Evolutionary conservation across 2,888 invertebrate genomes (phyloP), one percentile per base, ranked within the genome.

Genomic region (Boloria selene): DNA sequence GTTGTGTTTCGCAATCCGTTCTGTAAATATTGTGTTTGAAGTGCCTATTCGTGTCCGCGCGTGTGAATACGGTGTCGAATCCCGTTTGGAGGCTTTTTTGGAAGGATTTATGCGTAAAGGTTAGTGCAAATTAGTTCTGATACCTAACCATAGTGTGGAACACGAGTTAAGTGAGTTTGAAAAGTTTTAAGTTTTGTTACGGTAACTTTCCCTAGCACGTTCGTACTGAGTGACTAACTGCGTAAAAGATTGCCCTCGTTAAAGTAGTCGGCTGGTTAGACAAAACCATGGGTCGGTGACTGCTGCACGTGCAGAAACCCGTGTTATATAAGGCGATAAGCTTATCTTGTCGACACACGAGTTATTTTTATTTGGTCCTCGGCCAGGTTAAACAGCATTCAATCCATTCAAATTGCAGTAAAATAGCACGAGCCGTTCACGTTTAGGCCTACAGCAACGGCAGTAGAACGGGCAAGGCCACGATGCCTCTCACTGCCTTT

Each of bases 1-100:
- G 86, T 90, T 84, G 79, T 86, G 86, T 85, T 84, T 82, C 83
- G 82, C 82, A 77, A 78, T 82, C 82, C 73, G 79, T 84, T 87
- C 79, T 79, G 77, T 84, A 79, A 77, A 82, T 81, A 81, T 86
- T 86, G 91, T 90, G 90, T 79, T 79, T 77, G 77, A 75, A 85
- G 90, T 90, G 89, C 80, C 79, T 86, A 85, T 88, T 83, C 86
- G 88, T 87, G 86, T 82, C 78, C 84, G 87, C 88, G 88, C 86
- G 85, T 88, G 87, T 86, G 84, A 78, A 75, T 80, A 79, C 80
- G 83, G 86, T 87, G 85, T 82, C 83, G 82, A 79, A 85, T 86
- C 85, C 87, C 83, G 86, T 88, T 86, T 83, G 85, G 81, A 83
- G 79, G 79, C 81, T 83, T 78, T 73, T 77, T 79, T 14, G n/a